These are phyloP conservation scores for Gopherus evgoodei DNA, from an alignment of 2,113 vertebrate genomes.

Conservation along the genomic window DNA sequence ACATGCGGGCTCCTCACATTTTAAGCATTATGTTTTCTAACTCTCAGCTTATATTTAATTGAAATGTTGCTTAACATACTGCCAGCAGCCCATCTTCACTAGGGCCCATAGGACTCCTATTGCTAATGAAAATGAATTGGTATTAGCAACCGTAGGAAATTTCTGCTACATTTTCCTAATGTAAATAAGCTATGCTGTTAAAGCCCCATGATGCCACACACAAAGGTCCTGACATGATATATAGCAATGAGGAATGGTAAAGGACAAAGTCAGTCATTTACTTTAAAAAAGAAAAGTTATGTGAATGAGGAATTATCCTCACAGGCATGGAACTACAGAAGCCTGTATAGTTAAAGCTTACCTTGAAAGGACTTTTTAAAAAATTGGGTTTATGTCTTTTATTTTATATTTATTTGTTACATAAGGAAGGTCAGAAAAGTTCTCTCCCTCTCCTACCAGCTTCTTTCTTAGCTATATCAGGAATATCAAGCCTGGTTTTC, in stretches of 20 bases:
- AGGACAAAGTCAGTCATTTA: neutral
- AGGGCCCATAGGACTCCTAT: neutral
- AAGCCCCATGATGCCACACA: neutral
- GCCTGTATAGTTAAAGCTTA: neutral
- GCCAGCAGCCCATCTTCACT: rapidly evolving
- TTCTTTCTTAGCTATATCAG: neutral
- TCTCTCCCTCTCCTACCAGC: neutral
- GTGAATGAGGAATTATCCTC: neutral
- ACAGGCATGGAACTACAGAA: neutral
- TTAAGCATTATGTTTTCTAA: neutral
- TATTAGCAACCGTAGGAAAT: neutral
- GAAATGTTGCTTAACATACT: neutral
- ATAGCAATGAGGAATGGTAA: neutral
- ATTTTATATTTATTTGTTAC: neutral
- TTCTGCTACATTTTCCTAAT: neutral
- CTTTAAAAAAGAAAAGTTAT: neutral
- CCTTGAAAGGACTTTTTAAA: neutral
- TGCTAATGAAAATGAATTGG: neutral
- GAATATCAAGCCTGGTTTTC: neutral
- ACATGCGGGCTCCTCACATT: neutral
- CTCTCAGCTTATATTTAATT: neutral
- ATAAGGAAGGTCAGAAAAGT: neutral
- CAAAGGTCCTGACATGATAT: neutral
- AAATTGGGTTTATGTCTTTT: neutral
- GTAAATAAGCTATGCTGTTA: neutral